Base-by-base conservation (phyloP, 2,797 vertebrate genomes). In the Pipistrellus kuhlii region DNA sequence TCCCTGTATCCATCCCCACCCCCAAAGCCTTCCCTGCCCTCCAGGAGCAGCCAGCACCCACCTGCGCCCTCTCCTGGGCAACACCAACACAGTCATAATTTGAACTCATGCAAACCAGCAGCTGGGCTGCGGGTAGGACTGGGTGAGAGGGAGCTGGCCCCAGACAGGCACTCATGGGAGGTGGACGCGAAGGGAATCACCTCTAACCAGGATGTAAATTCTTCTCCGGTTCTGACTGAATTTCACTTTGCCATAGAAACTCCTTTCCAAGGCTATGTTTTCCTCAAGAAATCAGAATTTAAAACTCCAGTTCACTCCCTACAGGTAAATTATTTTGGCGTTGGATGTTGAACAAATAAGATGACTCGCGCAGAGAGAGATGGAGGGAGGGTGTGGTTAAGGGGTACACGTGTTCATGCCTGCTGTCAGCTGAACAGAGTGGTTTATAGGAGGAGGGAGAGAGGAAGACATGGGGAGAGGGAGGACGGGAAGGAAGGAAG, bases 241-340 rank as follows among this genome's bases (percentile, higher is more conserved):
- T 76, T 71, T 88, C 41, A 55, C 78, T 32, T 77, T 62, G 35
- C 84, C 35, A 30, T 7, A 95, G 96, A 76, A 64, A 68, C 85
- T 93, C 30, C 55, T 81, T 59, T 77, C 82, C 0, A 44, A 68
- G 12, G 91, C 91, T 35, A 9, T 27, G 6, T 92, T 97, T 86
- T 88, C 72, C 83, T 80, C 23, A 0, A 71, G 44, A 89, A 85
- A 72, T 55, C 76, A 59, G 73, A n/a, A 95, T 68, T 78, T 95
- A n/a, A 55, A 51, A 57, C 85, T 95, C 27, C 96, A 95, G 83
- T 32, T 95, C 6, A 6, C 8, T 48, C 30, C 82, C 23, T 35
- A 85, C 14, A 53, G 94, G 93, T 95, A 88, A 95, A 12, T 7
- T 12, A 8, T 25, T 89, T 85, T 44, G 38, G 38, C 71, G 51